These are phyloP conservation scores for Otus sunia DNA, from an alignment of 2,113 vertebrate species.

Conservation along the genomic window DNA sequence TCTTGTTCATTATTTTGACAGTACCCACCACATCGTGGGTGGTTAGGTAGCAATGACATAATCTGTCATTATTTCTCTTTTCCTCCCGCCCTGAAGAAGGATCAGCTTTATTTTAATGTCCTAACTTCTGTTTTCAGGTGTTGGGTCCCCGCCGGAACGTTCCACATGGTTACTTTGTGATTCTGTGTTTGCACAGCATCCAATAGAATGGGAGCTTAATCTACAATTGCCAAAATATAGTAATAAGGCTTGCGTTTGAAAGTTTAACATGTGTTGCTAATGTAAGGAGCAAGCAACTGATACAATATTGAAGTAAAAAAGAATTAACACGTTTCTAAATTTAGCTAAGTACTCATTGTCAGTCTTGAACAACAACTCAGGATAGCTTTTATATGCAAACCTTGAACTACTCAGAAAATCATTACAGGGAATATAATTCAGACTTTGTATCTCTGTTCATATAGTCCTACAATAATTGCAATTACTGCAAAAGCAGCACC, in stretches of 20 bases:
- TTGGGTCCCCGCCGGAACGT: neutral
- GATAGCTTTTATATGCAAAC: slow-evolving; percentile 15
- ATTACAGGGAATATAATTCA: slow-evolving; percentile 6
- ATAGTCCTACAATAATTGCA: slow-evolving; percentile 18
- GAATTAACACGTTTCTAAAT: slow-evolving; percentile 4
- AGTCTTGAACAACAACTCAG: slow-evolving; percentile 15
- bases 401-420: slow-evolving; percentile 21
- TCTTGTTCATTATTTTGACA: neutral
- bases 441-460: neutral
- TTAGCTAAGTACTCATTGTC: slow-evolving; percentile 19
- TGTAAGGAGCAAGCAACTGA: slow-evolving; percentile 7
- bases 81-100: neutral
- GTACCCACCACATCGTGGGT: neutral
- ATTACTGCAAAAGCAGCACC: slow-evolving; percentile 8
- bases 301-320: neutral
- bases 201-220: neutral
- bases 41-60: neutral
- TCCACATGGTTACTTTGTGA: neutral
- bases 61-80: neutral
- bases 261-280: neutral
- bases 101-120: neutral
- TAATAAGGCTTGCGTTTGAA: neutral
- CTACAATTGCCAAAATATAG: neutral
- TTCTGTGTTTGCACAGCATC: neutral
- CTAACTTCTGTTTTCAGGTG: neutral